Evolutionary conservation across 2,797 vertebrate species (phyloP).

Genomic region (Cuniculus paca): DNA sequence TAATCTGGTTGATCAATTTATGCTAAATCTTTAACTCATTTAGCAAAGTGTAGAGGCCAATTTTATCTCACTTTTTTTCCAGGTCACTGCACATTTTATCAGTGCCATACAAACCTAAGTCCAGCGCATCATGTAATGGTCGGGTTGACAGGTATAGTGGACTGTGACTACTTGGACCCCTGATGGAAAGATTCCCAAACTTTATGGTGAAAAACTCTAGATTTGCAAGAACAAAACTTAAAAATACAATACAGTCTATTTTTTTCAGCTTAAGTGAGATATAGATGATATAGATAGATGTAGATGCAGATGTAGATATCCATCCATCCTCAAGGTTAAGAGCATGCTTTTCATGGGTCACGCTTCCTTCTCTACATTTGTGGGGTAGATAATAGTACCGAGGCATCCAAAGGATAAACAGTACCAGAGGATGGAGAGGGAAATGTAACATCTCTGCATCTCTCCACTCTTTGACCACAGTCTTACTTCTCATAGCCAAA

Average conservation of each 20-base stretch:
- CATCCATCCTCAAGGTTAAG: not conserved
- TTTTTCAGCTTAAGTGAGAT: not conserved
- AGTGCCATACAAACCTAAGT: not conserved
- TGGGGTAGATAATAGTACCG: not conserved
- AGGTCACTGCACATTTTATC: not conserved
- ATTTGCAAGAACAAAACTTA: not conserved
- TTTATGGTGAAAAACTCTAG: slow-evolving; percentile 27
- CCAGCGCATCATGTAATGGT: not conserved
- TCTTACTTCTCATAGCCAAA: not conserved
- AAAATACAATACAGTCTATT: not conserved
- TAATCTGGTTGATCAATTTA: not conserved
- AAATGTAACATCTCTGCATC: not conserved
- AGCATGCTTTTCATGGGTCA: not conserved
- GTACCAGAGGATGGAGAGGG: not conserved
- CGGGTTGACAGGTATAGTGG: not conserved
- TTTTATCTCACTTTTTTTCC: not conserved
- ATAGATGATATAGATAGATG: too few species aligned
- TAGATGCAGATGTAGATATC: too few species aligned
- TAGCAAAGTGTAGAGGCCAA: not conserved
- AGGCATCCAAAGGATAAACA: not conserved
- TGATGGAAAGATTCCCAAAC: not conserved
- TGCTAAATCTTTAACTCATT: not conserved
- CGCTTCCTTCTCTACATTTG: not conserved
- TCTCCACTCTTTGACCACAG: not conserved
- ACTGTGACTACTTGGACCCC: not conserved